These are phyloP conservation scores for Bos indicus DNA, from an alignment of 2,113 vertebrate species.

Conservation along the genomic window DNA sequence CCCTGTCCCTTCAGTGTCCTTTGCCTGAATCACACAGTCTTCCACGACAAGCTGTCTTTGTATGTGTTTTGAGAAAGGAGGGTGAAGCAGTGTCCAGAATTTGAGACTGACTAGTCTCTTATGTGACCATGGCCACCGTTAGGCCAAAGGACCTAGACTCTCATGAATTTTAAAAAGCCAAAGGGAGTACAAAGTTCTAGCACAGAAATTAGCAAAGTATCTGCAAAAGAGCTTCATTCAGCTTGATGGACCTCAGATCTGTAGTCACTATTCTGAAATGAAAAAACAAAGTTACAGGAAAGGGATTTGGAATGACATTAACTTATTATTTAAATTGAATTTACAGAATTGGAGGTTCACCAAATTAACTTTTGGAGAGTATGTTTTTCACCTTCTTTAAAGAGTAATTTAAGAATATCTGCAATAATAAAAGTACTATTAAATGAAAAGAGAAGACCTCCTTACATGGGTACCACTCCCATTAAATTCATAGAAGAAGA, in stretches of 20 bases:
- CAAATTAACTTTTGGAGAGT: background rate
- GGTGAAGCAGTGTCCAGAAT: background rate
- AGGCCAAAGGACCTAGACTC: background rate
- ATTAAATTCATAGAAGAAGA: background rate
- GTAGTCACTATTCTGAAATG: background rate
- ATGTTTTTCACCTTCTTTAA: background rate
- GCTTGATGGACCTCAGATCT: background rate
- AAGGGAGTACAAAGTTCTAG: background rate
- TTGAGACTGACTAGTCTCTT: background rate
- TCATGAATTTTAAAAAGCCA: background rate
- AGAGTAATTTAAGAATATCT: background rate
- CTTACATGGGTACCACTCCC: background rate
- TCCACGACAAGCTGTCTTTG: background rate
- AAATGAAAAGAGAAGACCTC: background rate
- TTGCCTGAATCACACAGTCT: background rate
- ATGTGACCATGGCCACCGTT: background rate
- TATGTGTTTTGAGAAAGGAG: background rate
- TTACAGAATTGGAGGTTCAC: background rate
- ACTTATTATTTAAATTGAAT: conserved; percentile 21
- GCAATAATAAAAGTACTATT: background rate
- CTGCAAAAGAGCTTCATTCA: background rate
- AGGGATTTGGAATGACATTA: background rate
- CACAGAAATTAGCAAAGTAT: background rate
- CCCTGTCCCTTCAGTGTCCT: background rate
- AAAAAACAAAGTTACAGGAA: background rate